A percentile compares a stretch with the other conserved stretches of the same genome.
Conservation (phyloP, 2,113 vertebrate species). For the Pituophis catenifer region DNA sequence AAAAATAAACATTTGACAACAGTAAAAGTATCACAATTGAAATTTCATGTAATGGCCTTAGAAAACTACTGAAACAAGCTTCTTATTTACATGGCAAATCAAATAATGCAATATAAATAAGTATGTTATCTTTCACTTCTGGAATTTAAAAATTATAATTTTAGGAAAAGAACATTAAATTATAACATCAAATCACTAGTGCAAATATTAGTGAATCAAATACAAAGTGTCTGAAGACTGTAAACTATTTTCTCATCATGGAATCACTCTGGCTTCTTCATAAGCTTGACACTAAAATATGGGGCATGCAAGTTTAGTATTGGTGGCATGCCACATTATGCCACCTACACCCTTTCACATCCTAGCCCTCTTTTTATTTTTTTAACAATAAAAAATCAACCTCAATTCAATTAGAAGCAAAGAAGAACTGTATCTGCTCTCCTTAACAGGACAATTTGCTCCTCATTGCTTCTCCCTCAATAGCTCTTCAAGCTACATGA, state of each 20-base stretch:
- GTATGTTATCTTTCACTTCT: neutral
- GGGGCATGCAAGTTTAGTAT: neutral
- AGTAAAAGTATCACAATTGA: neutral
- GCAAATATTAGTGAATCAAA: neutral
- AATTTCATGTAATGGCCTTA: neutral
- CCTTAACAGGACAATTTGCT: neutral
- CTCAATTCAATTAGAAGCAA: neutral
- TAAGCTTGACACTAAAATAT: neutral
- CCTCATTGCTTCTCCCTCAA: neutral
- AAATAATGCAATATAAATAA: neutral
- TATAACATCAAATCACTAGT: neutral
- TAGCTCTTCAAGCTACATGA: neutral
- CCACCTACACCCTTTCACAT: neutral
- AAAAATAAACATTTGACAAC: neutral
- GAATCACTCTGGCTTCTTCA: neutral
- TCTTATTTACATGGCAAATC: neutral
- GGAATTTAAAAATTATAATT: neutral
- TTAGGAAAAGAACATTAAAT: neutral
- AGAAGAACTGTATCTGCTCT: neutral
- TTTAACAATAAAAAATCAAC: neutral
- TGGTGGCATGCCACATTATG: neutral
- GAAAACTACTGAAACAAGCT: neutral
- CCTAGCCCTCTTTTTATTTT: neutral
- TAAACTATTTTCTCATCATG: neutral
- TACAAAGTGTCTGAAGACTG: neutral